phyloP scores from a whole-genome alignment of 2,113 vertebrate species.

The Scomber japonicus region DNA sequence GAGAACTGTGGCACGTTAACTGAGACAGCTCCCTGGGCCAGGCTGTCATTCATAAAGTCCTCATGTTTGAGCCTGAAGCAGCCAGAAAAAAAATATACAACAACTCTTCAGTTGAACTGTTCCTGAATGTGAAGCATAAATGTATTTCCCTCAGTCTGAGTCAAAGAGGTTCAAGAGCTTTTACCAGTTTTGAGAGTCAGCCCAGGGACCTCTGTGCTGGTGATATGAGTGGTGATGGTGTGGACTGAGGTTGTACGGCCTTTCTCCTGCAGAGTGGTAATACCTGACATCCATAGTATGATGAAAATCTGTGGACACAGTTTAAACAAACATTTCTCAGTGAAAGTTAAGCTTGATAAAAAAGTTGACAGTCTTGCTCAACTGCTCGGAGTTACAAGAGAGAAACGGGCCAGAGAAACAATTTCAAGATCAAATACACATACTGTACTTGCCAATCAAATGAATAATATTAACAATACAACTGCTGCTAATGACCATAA shows the following conservation, averaged over 20 bases:
- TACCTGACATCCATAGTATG: slow-evolving; percentile 4
- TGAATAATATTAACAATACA: too few species aligned
- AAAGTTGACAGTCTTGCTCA: background rate
- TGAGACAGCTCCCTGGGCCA: slow-evolving; percentile 24
- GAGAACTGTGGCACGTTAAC: slow-evolving; percentile 71
- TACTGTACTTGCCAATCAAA: too few species aligned
- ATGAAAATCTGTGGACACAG: slow-evolving; percentile 23
- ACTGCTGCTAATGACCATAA: too few species aligned
- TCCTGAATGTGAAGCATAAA: background rate
- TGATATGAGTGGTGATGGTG: slow-evolving; percentile 5
- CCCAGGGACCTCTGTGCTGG: background rate
- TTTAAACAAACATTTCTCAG: background rate
- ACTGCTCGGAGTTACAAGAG: background rate
- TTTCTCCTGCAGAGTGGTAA: slow-evolving; percentile 22
- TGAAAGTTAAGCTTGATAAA: background rate
- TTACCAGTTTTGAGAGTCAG: slow-evolving; percentile 47
- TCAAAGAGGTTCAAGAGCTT: background rate
- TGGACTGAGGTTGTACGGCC: background rate
- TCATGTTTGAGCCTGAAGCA: background rate
- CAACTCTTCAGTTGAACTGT: background rate
- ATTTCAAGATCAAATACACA: too few species aligned
- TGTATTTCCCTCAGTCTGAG: background rate
- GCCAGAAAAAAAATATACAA: background rate
- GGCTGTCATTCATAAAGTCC: background rate
- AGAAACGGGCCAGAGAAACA: too few species aligned